Percentiles rank a stretch among this genome's conserved stretches.
Evolutionary conservation across 2,888 invertebrate genomes (phyloP).

Genomic region (Netelia fuscicornis): DNA sequence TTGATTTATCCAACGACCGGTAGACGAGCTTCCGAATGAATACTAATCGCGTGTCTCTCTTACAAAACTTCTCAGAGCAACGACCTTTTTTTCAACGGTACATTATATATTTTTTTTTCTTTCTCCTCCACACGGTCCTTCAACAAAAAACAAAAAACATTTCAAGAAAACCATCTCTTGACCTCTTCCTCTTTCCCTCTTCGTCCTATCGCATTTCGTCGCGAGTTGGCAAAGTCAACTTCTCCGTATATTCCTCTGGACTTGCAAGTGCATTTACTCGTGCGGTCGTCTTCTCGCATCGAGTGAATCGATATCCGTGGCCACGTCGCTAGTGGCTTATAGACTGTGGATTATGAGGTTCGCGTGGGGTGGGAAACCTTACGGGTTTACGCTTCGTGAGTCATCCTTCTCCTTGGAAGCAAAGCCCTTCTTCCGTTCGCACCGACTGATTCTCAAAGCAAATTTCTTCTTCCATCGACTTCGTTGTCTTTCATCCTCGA

Average conservation of each 20-base stretch:
- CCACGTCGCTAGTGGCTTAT: constrained; percentile 38
- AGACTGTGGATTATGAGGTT: constrained; percentile 75
- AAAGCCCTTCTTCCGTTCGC: too few relatives aligned
- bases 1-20: constrained; percentile 51
- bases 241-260: not conserved
- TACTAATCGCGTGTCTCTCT: constrained; percentile 56
- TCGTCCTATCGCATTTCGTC: constrained; percentile 22
- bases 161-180: not conserved
- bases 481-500: constrained; percentile 14
- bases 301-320: constrained; percentile 65
- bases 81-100: constrained; percentile 69
- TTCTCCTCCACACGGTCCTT: not conserved
- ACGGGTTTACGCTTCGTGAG: constrained; percentile 59
- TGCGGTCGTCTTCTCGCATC: constrained; percentile 47
- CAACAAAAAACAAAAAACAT: not conserved
- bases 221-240: not conserved
- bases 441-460: constrained; percentile 1
- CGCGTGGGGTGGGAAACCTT: constrained; percentile 77
- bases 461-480: constrained; percentile 24
- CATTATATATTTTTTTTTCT: constrained; percentile 26
- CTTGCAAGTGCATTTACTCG: constrained; percentile 45
- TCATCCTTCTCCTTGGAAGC: too few relatives aligned
- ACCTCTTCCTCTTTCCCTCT: not conserved
- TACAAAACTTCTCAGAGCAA: constrained; percentile 52
- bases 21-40: constrained; percentile 64